Base-by-base conservation (phyloP, 2,797 vertebrate species). In the Tangara arthus region DNA sequence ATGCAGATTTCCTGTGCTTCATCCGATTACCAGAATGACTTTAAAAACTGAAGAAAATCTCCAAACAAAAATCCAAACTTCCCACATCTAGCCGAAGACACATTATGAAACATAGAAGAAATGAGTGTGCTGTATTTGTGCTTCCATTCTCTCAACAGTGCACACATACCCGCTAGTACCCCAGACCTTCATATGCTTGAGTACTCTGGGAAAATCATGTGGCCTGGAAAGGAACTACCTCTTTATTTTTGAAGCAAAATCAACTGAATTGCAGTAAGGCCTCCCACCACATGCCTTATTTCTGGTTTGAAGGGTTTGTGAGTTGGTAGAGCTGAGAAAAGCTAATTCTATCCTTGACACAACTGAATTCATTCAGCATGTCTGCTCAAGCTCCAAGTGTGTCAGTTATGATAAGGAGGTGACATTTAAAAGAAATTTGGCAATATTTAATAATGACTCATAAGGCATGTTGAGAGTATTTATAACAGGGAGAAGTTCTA, bases 401-500 rank as follows among this genome's bases (percentile, higher is more conserved):
- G 69, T 83, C 34, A 44, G 64, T 93, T 91, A n/a, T 53, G 82
- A 82, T 95, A 89, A 81, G 79, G 27, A 88, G 72, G 37, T 91
- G 80, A 78, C 65, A 66, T 78, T 71, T 92, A 49, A 82, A 88
- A 94, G 28, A 63, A 83, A 64, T 92, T 60, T 57, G 82, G 59
- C 82, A 84, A 24, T 88, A 88, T 86, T 95, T 89, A 91, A 86
- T 79, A 78, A 76, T 94, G 87, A 82, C 44, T 96, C 85, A 63
- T 68, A 70, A 79, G 55, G 15, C 69, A 11, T 16, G 32, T 82
- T 93, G 34, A 28, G 53, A 81, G 20, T 93, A 59, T 92, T 87
- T 94, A 19, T 93, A 83, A 72, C 19, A 57, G 42, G 42, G 47
- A 82, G 66, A 69, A 55, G 42, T 73, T 95, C 59, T 79, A 28